phyloP scores from a whole-genome alignment of 2,113 vertebrate genomes.

The Equus quagga region DNA sequence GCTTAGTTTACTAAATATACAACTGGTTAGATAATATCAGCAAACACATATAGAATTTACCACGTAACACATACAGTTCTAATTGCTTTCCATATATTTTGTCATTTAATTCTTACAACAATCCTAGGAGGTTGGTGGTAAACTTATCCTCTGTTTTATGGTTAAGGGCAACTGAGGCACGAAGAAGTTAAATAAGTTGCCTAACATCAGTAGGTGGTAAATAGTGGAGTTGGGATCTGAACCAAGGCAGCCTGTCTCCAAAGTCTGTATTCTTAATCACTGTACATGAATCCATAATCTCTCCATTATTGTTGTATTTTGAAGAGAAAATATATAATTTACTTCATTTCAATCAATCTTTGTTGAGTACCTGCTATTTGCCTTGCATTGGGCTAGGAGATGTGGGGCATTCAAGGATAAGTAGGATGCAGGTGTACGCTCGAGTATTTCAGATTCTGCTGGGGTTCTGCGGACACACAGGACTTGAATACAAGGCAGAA shows the following conservation, averaged over 20 bases:
- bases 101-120: not conserved
- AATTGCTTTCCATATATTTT: not conserved
- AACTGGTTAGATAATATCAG: not conserved
- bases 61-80: not conserved
- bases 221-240: not conserved
- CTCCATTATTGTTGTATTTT: not conserved
- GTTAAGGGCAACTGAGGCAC: not conserved
- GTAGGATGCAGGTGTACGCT: not conserved
- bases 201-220: not conserved
- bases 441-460: not conserved
- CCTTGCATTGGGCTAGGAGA: not conserved
- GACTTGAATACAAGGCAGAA: not conserved
- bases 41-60: not conserved
- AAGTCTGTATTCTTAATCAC: not conserved
- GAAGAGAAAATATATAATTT: not conserved
- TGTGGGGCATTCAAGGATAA: not conserved
- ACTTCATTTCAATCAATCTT: not conserved
- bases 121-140: not conserved
- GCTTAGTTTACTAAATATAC: not conserved
- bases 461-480: not conserved
- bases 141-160: not conserved
- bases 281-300: not conserved
- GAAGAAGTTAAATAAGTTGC: not conserved
- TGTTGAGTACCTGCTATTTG: not conserved
- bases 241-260: not conserved